Conservation (phyloP, 2,113 vertebrate species). For the Aldabrachelys gigantea region DNA sequence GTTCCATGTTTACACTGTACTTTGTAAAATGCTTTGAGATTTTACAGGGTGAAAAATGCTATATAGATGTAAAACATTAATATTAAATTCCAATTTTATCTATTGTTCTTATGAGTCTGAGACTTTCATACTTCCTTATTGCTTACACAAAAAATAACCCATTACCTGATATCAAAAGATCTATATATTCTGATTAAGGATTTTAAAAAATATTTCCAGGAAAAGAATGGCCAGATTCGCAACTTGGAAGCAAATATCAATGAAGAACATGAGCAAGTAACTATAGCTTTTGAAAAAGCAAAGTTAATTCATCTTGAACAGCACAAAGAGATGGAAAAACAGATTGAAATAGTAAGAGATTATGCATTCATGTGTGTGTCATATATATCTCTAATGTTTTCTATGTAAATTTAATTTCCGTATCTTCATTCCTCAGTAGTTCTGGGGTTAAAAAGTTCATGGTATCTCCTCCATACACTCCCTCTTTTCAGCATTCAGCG, state of each 20-base stretch:
- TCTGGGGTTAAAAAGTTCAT: background rate
- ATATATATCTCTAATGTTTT: background rate
- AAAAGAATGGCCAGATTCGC: slow-evolving; percentile 79
- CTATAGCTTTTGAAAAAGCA: slow-evolving; percentile 84
- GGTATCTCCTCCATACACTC: background rate
- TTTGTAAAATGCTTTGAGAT: background rate
- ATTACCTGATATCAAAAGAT: background rate
- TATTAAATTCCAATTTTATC: background rate
- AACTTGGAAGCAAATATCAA: slow-evolving; percentile 85
- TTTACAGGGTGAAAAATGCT: background rate
- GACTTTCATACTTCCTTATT: background rate
- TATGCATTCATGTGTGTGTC: background rate
- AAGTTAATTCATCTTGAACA: slow-evolving; percentile 83
- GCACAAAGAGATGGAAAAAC: slow-evolving; percentile 85
- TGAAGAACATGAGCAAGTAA: slow-evolving; percentile 83
- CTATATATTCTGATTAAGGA: slow-evolving; percentile 15
- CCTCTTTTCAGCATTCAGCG: background rate
- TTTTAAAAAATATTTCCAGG: slow-evolving; percentile 74
- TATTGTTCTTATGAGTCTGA: slow-evolving; percentile 14
- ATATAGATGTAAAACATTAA: background rate
- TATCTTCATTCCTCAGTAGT: background rate
- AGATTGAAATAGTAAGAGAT: slow-evolving; percentile 85
- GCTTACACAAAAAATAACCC: background rate
- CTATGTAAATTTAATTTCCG: background rate
- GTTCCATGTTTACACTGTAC: rapidly evolving